A percentile compares a stretch with the other conserved stretches of the same genome.
Conservation (phyloP, 2,797 vertebrate species). For the Sebastes jordani region DNA sequence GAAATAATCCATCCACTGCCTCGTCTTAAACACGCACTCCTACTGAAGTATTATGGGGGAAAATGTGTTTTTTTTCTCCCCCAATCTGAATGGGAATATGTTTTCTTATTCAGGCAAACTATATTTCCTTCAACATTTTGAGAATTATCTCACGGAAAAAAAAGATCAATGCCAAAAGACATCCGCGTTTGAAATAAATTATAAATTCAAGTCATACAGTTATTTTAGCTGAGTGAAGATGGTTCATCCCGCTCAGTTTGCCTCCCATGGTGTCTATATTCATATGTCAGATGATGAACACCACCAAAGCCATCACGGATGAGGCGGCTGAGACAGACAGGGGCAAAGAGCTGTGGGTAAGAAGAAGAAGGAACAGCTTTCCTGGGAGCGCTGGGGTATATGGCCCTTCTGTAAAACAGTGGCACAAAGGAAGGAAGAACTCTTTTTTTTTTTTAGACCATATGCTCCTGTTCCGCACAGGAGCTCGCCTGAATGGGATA, state of each 20-base stretch:
- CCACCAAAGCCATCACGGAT: constrained; percentile 38
- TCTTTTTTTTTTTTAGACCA: constrained; percentile 47
- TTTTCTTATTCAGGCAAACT: constrained; percentile 4
- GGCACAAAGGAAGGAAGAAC: constrained; percentile 61
- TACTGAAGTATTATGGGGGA: background rate
- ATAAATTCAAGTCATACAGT: constrained; percentile 41
- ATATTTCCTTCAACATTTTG: background rate
- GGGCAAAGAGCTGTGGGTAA: constrained; percentile 49
- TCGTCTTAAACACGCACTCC: background rate
- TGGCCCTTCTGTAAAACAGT: constrained; percentile 61
- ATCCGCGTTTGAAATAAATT: constrained; percentile 21
- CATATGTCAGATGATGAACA: constrained; percentile 53
- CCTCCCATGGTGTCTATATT: constrained; percentile 51
- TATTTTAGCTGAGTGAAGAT: constrained; percentile 37
- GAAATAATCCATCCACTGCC: constrained; percentile 12
- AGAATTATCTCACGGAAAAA: background rate
- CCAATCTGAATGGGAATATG: background rate
- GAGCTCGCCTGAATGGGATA: constrained; percentile 68
- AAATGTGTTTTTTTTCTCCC: background rate
- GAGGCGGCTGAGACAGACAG: constrained; percentile 42
- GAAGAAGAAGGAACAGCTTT: constrained; percentile 58
- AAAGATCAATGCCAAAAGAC: background rate
- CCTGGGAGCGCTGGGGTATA: constrained; percentile 45
- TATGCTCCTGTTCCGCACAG: constrained; percentile 71
- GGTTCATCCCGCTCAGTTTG: constrained; percentile 15